A percentile compares a stretch with the other conserved stretches of the same genome.
Conservation (phyloP, 2,888 invertebrate genomes). For the Eubasilissa splendida region DNA sequence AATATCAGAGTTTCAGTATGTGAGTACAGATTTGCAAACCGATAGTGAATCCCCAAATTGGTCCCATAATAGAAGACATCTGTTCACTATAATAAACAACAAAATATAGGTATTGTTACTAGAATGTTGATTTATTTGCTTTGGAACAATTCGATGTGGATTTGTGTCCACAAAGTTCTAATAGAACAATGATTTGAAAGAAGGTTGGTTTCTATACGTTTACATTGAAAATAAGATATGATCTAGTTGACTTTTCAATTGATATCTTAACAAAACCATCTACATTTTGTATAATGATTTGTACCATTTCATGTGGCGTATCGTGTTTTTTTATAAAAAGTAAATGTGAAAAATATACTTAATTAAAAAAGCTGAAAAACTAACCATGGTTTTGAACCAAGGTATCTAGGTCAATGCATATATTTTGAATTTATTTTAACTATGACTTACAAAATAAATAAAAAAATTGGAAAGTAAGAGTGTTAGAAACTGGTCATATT, state of each 20-base stretch:
- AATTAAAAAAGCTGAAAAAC: neutral
- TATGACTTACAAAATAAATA: no score
- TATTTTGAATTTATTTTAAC: no score
- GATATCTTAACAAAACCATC: slow-evolving; percentile 44
- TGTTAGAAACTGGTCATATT: no score
- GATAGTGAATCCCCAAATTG: slow-evolving; percentile 3
- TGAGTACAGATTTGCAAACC: neutral
- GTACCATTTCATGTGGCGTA: neutral
- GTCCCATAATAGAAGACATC: slow-evolving; percentile 14
- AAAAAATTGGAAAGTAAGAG: no score
- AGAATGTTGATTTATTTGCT: slow-evolving; percentile 3
- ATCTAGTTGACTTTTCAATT: slow-evolving; percentile 45
- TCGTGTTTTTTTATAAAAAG: neutral
- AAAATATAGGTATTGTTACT: neutral
- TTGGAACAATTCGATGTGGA: slow-evolving; percentile 16
- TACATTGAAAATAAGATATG: slow-evolving; percentile 39
- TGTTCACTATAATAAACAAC: neutral
- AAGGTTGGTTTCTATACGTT: neutral
- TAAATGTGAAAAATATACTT: neutral
- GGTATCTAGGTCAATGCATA: no score
- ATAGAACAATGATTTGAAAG: slow-evolving; percentile 10
- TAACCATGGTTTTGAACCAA: no score
- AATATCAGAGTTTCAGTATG: neutral
- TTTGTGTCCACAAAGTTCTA: slow-evolving; percentile 16
- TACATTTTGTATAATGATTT: slow-evolving; percentile 31